Conservation (phyloP, 2,888 invertebrate genomes). For the Lasius platythorax region DNA sequence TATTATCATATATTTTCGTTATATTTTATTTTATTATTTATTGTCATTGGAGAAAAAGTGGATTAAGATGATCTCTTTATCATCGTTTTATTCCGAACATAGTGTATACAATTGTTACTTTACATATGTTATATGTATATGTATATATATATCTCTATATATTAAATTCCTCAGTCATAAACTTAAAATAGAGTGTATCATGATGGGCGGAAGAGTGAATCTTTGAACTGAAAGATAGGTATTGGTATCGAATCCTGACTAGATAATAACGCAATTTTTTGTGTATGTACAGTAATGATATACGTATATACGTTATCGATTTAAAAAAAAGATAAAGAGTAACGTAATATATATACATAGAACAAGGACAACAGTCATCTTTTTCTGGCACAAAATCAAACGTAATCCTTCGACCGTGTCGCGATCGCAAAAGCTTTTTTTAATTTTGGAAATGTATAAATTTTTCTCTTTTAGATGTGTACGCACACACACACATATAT, state of each 20-base stretch:
- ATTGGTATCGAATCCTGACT: conserved; percentile 67
- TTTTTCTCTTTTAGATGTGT: conserved; percentile 8
- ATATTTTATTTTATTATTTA: neutral
- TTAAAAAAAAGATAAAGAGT: conserved; percentile 42
- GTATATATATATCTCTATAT: conserved; percentile 49
- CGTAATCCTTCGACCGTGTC: conserved; percentile 40
- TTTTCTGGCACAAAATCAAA: conserved; percentile 67
- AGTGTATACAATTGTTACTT: conserved; percentile 76
- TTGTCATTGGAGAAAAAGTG: conserved; percentile 18
- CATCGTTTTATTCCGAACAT: conserved; percentile 78
- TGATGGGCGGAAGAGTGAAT: conserved; percentile 71
- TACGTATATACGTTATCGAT: conserved; percentile 40
- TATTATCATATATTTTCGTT: too few species aligned
- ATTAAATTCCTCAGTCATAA: conserved; percentile 71
- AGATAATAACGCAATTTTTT: conserved; percentile 66
- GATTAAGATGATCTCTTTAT: conserved; percentile 57
- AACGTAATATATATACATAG: conserved; percentile 33
- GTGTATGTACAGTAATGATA: conserved; percentile 70
- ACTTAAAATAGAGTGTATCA: conserved; percentile 68
- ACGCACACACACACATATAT: conserved; percentile 4
- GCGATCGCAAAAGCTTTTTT: conserved; percentile 29
- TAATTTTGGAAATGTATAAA: conserved; percentile 59
- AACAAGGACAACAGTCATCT: conserved; percentile 65
- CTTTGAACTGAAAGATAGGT: conserved; percentile 61
- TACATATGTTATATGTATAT: conserved; percentile 59